Evolutionary conservation across 2,113 vertebrate genomes (phyloP).

Genomic region (Eublepharis macularius): DNA sequence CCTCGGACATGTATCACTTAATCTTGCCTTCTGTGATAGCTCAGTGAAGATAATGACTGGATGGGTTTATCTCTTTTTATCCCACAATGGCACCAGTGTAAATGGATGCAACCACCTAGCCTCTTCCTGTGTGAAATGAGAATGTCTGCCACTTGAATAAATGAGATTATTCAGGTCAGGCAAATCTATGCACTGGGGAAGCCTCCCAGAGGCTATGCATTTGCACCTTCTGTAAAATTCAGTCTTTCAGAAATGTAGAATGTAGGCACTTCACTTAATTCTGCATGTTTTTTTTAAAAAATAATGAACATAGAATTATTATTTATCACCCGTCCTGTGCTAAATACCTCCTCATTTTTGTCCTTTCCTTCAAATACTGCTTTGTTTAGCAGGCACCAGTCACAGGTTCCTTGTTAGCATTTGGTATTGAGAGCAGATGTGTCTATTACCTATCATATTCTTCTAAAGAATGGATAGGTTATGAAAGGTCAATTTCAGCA

Average conservation of each 20-base stretch:
- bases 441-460: constrained; percentile 71
- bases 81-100: no score
- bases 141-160: neutral
- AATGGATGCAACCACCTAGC: no score
- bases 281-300: neutral
- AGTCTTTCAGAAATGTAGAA: neutral
- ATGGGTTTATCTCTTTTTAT: no score
- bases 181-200: neutral
- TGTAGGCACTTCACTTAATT: neutral
- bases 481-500: constrained; percentile 68
- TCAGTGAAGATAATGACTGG: no score
- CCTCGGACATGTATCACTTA: no score
- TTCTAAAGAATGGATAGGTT: constrained; percentile 71
- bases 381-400: constrained; percentile 70
- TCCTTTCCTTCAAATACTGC: constrained; percentile 65
- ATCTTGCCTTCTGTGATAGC: no score
- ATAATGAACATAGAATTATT: constrained; percentile 23
- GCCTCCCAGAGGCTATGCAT: neutral
- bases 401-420: constrained; percentile 66
- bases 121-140: no score
- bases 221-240: fast-evolving
- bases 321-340: constrained; percentile 49
- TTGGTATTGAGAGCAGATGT: constrained; percentile 84
- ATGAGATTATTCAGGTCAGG: neutral
- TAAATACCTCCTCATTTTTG: constrained; percentile 53